Conservation (phyloP, 1,140 invertebrate species). For the Drosophila kikkawai region DNA sequence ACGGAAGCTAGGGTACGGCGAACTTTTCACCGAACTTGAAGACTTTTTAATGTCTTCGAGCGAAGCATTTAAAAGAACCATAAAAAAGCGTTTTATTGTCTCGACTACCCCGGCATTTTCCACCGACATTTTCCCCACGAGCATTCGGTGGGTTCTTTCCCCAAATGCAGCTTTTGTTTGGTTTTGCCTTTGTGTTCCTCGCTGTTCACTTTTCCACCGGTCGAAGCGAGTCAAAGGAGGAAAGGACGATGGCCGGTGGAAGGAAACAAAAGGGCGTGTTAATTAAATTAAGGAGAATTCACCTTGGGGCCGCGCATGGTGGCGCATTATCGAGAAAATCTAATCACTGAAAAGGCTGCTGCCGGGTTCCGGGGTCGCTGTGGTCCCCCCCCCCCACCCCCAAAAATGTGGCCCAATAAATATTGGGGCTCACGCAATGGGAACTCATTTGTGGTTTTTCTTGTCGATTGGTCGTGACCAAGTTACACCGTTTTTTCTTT, state of each 20-base stretch:
- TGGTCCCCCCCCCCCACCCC: neutral
- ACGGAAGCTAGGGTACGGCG: conserved; percentile 11
- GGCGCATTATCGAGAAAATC: conserved; percentile 39
- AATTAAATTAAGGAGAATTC: conserved; percentile 66
- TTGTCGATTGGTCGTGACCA: conserved; percentile 21
- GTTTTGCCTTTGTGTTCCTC: conserved; percentile 34
- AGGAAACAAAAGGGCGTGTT: conserved; percentile 53
- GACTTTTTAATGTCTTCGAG: conserved; percentile 63
- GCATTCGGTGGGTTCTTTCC: conserved; percentile 9
- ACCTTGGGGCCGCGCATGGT: conserved; percentile 27
- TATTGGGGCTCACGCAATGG: conserved; percentile 13
- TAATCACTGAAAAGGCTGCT: conserved; percentile 34
- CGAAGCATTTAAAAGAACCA: conserved; percentile 60
- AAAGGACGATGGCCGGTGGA: conserved; percentile 10
- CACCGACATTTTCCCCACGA: conserved; percentile 7
- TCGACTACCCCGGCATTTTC: conserved; percentile 30
- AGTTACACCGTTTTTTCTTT: neutral
- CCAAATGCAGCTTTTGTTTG: conserved; percentile 45
- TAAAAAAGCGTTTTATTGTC: conserved; percentile 68
- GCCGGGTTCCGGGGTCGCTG: neutral
- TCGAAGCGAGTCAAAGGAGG: conserved; percentile 13
- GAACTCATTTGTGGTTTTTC: conserved; percentile 23
- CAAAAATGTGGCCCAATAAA: conserved; percentile 32
- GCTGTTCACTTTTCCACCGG: conserved; percentile 26
- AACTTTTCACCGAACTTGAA: conserved; percentile 62